Percentiles rank a stretch among this genome's conserved stretches.
Conservation (phyloP, 1,140 invertebrate species). For the Battus philenor region DNA sequence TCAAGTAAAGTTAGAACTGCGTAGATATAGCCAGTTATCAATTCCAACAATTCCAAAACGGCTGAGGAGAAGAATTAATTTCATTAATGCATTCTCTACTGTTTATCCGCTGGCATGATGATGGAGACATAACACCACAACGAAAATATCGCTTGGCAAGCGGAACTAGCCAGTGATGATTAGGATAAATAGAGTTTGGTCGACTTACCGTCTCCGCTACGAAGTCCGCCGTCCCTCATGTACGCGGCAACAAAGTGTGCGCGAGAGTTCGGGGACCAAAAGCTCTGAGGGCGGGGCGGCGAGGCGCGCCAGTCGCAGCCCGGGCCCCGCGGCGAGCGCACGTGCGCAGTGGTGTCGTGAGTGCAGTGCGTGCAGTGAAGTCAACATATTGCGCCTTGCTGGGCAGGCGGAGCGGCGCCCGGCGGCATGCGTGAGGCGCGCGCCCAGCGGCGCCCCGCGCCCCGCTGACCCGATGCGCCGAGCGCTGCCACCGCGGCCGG, state of each 20-base stretch:
- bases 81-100: too few relatives aligned
- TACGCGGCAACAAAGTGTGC: slow-evolving; percentile 1
- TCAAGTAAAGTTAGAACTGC: too few relatives aligned
- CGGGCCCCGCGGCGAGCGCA: slow-evolving; percentile 27
- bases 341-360: slow-evolving; percentile 18
- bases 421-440: slow-evolving; percentile 45
- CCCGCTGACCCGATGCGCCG: slow-evolving; percentile 51
- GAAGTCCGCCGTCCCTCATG: not conserved
- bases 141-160: too few relatives aligned
- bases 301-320: slow-evolving; percentile 37
- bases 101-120: too few relatives aligned
- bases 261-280: slow-evolving; percentile 30
- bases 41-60: too few relatives aligned
- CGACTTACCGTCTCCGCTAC: slow-evolving; percentile 8
- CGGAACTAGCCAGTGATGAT: too few relatives aligned
- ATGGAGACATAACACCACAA: too few relatives aligned
- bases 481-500: slow-evolving; percentile 32
- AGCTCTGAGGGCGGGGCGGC: slow-evolving; percentile 29
- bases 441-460: slow-evolving; percentile 43
- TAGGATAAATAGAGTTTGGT: too few relatives aligned
- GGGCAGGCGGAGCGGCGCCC: slow-evolving; percentile 14
- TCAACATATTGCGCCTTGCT: slow-evolving; percentile 20
- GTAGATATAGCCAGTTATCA: too few relatives aligned
- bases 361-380: slow-evolving; percentile 28
- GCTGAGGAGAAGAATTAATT: too few relatives aligned